phyloP scores from a whole-genome alignment of 2,113 vertebrate species.

The Microcebus tavaratra region DNA sequence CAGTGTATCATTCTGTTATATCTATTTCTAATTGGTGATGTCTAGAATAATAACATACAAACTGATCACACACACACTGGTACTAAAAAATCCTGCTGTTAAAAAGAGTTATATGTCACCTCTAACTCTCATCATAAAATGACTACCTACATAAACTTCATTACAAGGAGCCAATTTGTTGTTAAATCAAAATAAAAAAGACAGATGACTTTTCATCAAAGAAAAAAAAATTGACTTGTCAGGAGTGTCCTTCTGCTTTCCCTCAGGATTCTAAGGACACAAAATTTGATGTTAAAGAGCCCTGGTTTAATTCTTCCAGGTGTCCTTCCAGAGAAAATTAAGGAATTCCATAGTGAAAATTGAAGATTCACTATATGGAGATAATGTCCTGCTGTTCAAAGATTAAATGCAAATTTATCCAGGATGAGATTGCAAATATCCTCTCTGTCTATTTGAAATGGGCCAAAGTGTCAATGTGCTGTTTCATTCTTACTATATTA shows the following conservation, averaged over 20 bases:
- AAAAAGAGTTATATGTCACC: background rate
- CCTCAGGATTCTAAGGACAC: too few relatives aligned
- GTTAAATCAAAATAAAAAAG: constrained; percentile 48
- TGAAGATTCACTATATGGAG: constrained; percentile 54
- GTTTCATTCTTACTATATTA: constrained; percentile 38
- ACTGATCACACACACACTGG: background rate
- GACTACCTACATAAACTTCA: constrained; percentile 23
- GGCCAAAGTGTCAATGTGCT: constrained; percentile 32
- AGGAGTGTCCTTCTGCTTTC: too few relatives aligned
- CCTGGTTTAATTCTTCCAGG: constrained; percentile 19
- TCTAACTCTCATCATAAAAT: constrained; percentile 43
- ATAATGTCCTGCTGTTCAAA: constrained; percentile 61
- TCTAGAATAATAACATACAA: background rate
- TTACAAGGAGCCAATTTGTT: constrained; percentile 27
- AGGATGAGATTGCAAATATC: constrained; percentile 33
- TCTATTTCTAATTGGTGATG: background rate
- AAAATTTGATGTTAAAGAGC: constrained; percentile 29
- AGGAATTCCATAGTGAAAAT: constrained; percentile 49
- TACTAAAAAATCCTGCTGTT: background rate
- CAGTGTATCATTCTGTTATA: background rate
- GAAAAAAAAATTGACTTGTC: too few relatives aligned
- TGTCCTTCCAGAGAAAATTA: constrained; percentile 68
- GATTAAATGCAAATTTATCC: constrained; percentile 73
- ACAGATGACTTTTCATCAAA: constrained; percentile 38
- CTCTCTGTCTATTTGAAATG: constrained; percentile 56